Evolutionary conservation across 2,113 vertebrate genomes (phyloP), one percentile per base, ranked within the genome.

Genomic region (Syngnathus typhle): DNA sequence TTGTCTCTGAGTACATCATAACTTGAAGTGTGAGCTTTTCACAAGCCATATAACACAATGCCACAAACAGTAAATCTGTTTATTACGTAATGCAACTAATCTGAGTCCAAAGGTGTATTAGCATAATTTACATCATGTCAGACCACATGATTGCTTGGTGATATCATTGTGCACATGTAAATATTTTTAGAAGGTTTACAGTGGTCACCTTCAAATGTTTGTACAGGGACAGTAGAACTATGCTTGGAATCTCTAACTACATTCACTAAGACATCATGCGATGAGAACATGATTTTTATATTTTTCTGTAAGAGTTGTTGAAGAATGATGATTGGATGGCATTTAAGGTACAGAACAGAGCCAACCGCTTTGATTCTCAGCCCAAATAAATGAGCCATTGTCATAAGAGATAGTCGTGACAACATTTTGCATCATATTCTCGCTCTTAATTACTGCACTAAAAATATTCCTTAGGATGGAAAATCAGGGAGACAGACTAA

Each of bases 391-490:
- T 23, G 18, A 59, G n/a, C 6, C 13, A 37, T 49, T 6, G 60
- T 16, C 13, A 16, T 56, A 18, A 12, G 49, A 6, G 12, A 51
- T 43, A 62, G 12, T 60, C 27, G 41, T 41, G 59, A 60, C 59
- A 60, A n/a, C 19, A 62, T 62, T 27, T 3, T 27, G 60, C n/a
- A 62, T 62, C 39, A 7, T 62, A 44, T 27, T 46, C n/a, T 12
- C 5, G 19, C 38, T 60, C 15, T 41, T 61, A 41, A 61, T 11
- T 21, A 46, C 2, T 27, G 8, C 39, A 27, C 41, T 61, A 23
- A 61, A 72, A 67, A 47, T 32, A 62, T 66, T 36, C 11, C 23
- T 62, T 59, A 2, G 41, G 15, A 65, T 18, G 36, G 21, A 3
- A 63, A 43, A 39, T 2, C 16, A 43, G 19, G 11, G 10, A 55